Conservation (phyloP, 2,888 invertebrate genomes). For the Poecilobothrus nobilitatus region DNA sequence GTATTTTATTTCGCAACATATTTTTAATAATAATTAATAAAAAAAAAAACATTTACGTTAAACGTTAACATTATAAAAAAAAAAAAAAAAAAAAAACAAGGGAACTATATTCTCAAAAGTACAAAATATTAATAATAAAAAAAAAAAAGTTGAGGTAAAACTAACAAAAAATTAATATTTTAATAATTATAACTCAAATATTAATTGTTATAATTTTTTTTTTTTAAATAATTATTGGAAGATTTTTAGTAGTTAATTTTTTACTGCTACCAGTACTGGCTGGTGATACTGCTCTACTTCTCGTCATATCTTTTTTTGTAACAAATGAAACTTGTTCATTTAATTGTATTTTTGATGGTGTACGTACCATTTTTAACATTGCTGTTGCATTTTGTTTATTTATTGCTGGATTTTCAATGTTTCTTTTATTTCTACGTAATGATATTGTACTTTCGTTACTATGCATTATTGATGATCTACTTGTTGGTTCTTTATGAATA, state of each 20-base stretch:
- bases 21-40: too few relatives aligned
- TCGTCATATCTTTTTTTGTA: constrained; percentile 18
- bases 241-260: constrained; percentile 34
- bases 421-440: not conserved
- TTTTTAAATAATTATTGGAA: constrained; percentile 33
- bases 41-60: too few relatives aligned
- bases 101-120: too few relatives aligned
- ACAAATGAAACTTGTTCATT: constrained; percentile 17
- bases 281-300: constrained; percentile 23
- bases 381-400: constrained; percentile 4
- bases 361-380: constrained; percentile 17
- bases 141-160: too few relatives aligned
- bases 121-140: too few relatives aligned
- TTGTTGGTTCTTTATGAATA: constrained; percentile 20
- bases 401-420: constrained; percentile 7
- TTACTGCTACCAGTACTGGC: constrained; percentile 23
- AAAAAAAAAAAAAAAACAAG: too few relatives aligned
- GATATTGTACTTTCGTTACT: not conserved
- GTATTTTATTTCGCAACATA: too few relatives aligned
- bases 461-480: constrained; percentile 21
- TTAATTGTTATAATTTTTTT: too few relatives aligned
- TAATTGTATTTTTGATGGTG: constrained; percentile 24
- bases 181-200: too few relatives aligned
- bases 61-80: too few relatives aligned
- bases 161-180: too few relatives aligned